Evolutionary conservation across 2,797 vertebrate species (phyloP), one percentile per base, ranked within the genome.

Genomic region (Parambassis ranga): DNA sequence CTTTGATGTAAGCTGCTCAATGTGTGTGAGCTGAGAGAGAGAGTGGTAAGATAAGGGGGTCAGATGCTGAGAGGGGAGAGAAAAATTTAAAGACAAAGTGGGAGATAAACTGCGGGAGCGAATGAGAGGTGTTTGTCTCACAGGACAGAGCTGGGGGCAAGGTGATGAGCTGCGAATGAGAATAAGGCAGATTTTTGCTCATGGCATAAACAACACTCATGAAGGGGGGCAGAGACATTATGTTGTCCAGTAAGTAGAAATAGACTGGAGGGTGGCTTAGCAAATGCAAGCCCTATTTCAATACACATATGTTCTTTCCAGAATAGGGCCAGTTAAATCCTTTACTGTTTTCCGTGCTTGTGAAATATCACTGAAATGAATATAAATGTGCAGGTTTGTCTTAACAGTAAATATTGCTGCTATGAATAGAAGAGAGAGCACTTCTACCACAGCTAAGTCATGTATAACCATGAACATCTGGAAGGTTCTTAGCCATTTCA

Each of bases 1-100:
- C 79, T 93, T 93, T 92, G 88, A 92, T 90, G 81, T 83, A 7
- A 37, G 44, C 77, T 70, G 64, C 35, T 75, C 59, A 59, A 65
- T 75, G 80, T 83, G 73, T 75, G 61, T 62, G 50, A 52, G 73
- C 48, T 39, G 43, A 79, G 60, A 70, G 41, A 79, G 49, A 57
- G 44, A 51, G 73, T 67, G 56, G 62, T 51, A 65, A 58, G 51
- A 71, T 70, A 59, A 65, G 35, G 52, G 75, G 74, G 71, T 82
- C 77, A 79, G 55, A 79, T 36, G 53, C 62, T 70, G 41, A 66
- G 57, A 75, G 53, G 61, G 43, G 42, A 80, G 62, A 64, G 66
- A 77, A 65, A 83, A 67, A 84, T 81, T 24, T 53, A 8, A 46
- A 65, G 41, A 63, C 24, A 76, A 76, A 75, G 70, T 58, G 66